Evolutionary conservation across 2,888 invertebrate species (phyloP).

Genomic region (Apeira syringaria): DNA sequence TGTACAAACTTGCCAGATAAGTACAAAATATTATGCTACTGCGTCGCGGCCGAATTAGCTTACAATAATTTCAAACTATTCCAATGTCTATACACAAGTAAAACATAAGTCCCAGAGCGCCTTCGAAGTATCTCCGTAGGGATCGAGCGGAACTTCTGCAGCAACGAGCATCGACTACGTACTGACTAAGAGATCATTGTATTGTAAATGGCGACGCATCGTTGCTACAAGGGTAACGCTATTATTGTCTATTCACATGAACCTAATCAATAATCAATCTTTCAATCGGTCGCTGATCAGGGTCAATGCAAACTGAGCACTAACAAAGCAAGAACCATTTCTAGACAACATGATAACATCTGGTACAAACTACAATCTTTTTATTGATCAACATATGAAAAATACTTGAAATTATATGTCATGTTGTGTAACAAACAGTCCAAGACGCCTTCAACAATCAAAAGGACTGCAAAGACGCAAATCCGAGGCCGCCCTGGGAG

Average conservation of each 20-base stretch:
- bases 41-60: constrained; percentile 48
- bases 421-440: constrained; percentile 16
- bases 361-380: constrained; percentile 15
- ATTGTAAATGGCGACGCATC: constrained; percentile 15
- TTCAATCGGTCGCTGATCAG: constrained; percentile 4
- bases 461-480: constrained; percentile 29
- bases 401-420: constrained; percentile 16
- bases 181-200: constrained; percentile 33
- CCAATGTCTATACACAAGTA: constrained; percentile 72
- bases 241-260: neutral
- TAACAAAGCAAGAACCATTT: constrained; percentile 15
- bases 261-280: constrained; percentile 2
- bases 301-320: constrained; percentile 4
- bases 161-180: constrained; percentile 13
- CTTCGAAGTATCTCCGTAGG: constrained; percentile 34
- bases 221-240: neutral
- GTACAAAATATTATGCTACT: constrained; percentile 33
- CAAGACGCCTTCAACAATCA: constrained; percentile 26
- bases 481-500: constrained; percentile 47
- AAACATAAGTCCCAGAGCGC: constrained; percentile 67
- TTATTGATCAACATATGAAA: constrained; percentile 19
- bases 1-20: constrained; percentile 27
- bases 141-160: constrained; percentile 3
- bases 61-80: constrained; percentile 59
- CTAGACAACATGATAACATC: constrained; percentile 18